A percentile compares a stretch with the other conserved stretches of the same genome.
phyloP scores from a whole-genome alignment of 2,888 invertebrate genomes.

The Exephanes ischioxanthus region DNA sequence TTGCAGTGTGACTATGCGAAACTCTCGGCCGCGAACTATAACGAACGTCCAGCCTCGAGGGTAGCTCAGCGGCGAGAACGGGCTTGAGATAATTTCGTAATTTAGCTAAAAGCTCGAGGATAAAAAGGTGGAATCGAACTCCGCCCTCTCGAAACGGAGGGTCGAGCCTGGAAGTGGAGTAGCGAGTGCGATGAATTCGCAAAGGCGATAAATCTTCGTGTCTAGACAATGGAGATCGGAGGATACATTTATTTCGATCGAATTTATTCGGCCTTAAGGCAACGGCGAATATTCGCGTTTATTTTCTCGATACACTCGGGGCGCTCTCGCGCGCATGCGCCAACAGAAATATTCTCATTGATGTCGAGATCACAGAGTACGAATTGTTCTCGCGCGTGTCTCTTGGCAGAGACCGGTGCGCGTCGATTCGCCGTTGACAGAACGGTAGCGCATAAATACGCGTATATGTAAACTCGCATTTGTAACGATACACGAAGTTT shows the following conservation, averaged over 20 bases:
- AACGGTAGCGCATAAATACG: not conserved
- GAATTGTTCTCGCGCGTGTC: constrained; percentile 50
- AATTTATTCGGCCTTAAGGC: not conserved
- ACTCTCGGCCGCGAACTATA: constrained; percentile 3
- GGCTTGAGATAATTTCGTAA: constrained; percentile 42
- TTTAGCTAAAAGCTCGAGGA: constrained; percentile 41
- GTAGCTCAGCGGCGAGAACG: not conserved
- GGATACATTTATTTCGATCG: constrained; percentile 1
- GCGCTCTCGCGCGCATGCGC: not conserved
- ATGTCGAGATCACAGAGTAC: constrained; percentile 48
- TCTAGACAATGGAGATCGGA: constrained; percentile 13
- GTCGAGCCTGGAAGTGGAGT: not conserved
- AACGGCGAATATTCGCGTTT: constrained; percentile 24
- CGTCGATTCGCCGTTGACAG: constrained; percentile 34
- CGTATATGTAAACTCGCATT: not conserved
- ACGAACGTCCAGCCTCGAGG: constrained; percentile 14
- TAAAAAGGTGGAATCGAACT: constrained; percentile 28
- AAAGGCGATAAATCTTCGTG: not conserved
- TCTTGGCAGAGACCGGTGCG: constrained; percentile 35
- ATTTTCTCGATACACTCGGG: constrained; percentile 13
- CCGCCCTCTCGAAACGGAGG: not conserved
- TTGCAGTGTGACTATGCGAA: constrained; percentile 6
- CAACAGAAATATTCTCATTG: constrained; percentile 38
- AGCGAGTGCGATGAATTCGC: not conserved
- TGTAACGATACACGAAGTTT: constrained; percentile 22